Conservation (phyloP, 2,888 invertebrate species). For the Nesidiocoris tenuis region DNA sequence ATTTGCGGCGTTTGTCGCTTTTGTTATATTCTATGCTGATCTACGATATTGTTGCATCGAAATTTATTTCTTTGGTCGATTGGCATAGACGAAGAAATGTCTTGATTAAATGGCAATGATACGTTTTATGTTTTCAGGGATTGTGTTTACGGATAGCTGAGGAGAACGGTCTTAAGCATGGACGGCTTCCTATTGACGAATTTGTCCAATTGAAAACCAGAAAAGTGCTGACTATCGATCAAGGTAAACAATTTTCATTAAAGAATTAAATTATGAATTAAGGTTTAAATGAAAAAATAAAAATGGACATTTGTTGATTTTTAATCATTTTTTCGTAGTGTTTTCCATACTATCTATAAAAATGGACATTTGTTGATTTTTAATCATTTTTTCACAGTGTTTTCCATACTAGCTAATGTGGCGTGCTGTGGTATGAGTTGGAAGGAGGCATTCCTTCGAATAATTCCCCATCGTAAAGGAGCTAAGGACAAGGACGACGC, state of each 20-base stretch:
- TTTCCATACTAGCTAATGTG: conserved; percentile 75
- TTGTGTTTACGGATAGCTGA: conserved; percentile 79
- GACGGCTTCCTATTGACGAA: conserved; percentile 82
- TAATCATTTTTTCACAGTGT: conserved; percentile 64
- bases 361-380: no score
- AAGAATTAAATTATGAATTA: no score
- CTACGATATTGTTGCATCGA: no score
- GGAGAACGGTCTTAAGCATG: conserved; percentile 76
- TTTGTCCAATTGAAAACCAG: conserved; percentile 88
- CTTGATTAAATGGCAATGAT: no score
- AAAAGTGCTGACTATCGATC: conserved; percentile 92
- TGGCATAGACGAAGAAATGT: no score
- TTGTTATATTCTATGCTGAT: no score
- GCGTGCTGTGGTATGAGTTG: conserved; percentile 72
- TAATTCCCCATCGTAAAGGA: conserved; percentile 76
- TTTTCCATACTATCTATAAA: conserved; percentile 81
- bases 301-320: no score
- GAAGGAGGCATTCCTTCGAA: conserved; percentile 74
- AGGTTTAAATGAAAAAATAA: no score
- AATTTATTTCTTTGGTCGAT: no score
- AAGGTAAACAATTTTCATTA: conserved; percentile 68
- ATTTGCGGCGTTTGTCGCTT: no score
- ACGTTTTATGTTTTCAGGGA: conserved; percentile 60
- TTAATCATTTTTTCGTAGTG: conserved; percentile 61
- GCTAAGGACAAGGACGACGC: conserved; percentile 56